Conservation (phyloP, 2,797 vertebrate genomes). For the Morelia viridis region DNA sequence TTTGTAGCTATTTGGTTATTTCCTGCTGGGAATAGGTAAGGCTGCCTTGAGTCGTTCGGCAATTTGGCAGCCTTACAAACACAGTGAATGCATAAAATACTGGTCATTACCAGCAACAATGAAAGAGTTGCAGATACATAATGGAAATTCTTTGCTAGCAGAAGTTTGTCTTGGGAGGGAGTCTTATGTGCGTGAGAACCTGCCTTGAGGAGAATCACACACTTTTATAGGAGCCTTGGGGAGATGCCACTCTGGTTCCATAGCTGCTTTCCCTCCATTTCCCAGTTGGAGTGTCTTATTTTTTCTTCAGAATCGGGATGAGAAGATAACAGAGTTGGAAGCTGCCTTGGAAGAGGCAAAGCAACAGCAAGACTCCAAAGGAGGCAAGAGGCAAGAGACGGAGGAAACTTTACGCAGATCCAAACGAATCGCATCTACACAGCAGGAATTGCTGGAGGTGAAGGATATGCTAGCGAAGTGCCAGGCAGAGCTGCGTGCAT, state of each 20-base stretch:
- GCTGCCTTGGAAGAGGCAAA: conserved; percentile 75
- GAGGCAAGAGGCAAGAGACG: background rate
- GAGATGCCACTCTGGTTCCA: background rate
- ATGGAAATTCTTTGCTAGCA: background rate
- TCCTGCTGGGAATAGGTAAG: background rate
- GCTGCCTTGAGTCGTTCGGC: background rate
- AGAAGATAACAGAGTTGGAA: conserved; percentile 84
- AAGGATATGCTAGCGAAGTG: conserved; percentile 74
- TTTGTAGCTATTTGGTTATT: background rate
- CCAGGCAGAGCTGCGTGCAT: conserved; percentile 73
- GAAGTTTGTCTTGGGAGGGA: background rate
- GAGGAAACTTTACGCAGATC: conserved; percentile 78
- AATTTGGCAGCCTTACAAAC: background rate
- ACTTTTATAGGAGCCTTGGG: background rate
- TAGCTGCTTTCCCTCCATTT: background rate
- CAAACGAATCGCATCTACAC: conserved; percentile 66
- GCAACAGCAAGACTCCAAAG: conserved; percentile 50
- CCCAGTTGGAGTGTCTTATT: background rate
- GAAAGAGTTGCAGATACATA: background rate
- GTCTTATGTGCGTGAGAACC: background rate
- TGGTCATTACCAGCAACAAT: background rate
- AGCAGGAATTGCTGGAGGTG: conserved; percentile 66
- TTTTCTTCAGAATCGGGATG: conserved; percentile 81
- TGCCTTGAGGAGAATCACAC: background rate
- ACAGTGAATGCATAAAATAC: background rate